Conservation (phyloP, 2,797 vertebrate genomes). For the Benthosema pterotum region DNA sequence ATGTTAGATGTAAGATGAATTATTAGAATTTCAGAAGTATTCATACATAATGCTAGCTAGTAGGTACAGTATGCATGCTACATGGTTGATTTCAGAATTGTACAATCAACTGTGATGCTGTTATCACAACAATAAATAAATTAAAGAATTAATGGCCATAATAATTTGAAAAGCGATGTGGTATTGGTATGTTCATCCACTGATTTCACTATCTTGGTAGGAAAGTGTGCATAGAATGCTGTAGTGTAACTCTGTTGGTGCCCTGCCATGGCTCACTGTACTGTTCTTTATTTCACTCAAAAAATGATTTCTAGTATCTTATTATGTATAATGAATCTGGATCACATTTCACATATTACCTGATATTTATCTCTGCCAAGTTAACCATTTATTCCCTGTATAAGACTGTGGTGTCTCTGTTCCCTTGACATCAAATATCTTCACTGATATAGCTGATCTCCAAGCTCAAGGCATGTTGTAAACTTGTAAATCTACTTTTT, state of each 20-base stretch:
- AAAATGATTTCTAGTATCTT: too few species aligned
- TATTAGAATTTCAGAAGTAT: background rate
- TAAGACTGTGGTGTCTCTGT: too few species aligned
- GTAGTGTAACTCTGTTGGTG: background rate
- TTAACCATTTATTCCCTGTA: too few species aligned
- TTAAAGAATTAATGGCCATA: background rate
- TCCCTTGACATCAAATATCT: too few species aligned
- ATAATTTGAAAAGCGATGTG: background rate
- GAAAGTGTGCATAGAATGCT: background rate
- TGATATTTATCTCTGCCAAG: too few species aligned
- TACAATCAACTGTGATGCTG: constrained; percentile 8
- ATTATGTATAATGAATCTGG: too few species aligned
- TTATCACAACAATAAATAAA: constrained; percentile 40
- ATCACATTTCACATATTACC: too few species aligned
- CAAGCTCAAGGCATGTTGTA: too few species aligned
- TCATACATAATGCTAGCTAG: constrained; percentile 3
- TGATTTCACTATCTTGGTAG: background rate
- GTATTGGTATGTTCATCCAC: background rate
- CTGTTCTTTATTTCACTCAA: too few species aligned
- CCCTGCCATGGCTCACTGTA: background rate
- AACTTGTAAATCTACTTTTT: too few species aligned
- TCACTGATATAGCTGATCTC: too few species aligned
- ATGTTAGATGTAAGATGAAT: background rate
- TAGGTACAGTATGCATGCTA: constrained; percentile 7
- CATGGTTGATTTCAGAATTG: constrained; percentile 26